Evolutionary conservation across 2,113 vertebrate genomes (phyloP).

Genomic region (Salvelinus alpinus): DNA sequence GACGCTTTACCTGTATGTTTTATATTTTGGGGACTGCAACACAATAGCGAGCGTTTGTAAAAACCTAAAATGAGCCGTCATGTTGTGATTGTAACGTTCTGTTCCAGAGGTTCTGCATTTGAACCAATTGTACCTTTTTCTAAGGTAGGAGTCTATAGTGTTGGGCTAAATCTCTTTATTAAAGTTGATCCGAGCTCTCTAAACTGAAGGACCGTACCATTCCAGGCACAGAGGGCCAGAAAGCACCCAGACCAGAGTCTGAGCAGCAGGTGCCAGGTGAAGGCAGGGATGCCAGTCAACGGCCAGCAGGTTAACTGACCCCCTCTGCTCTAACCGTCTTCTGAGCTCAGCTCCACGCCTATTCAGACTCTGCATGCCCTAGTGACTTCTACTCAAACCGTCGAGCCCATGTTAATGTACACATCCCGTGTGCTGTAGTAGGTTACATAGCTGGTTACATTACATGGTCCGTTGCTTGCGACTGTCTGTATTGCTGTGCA

Average conservation of each 20-base stretch:
- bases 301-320: constrained; percentile 73
- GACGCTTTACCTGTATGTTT: not conserved
- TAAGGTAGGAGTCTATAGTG: constrained; percentile 3
- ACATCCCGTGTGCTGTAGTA: not conserved
- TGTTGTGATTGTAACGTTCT: constrained; percentile 11
- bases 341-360: constrained; percentile 4
- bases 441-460: not conserved
- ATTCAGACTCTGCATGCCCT: constrained; percentile 44
- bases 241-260: constrained; percentile 78
- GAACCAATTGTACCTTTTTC: constrained; percentile 9
- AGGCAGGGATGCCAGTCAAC: constrained; percentile 73
- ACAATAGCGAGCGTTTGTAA: too few relatives aligned
- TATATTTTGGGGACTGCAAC: too few relatives aligned
- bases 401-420: constrained; percentile 8
- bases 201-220: constrained; percentile 36
- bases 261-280: constrained; percentile 83
- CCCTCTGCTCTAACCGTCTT: constrained; percentile 5
- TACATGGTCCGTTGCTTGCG: too few relatives aligned
- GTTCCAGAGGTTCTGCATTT: constrained; percentile 28
- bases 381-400: not conserved
- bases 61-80: not conserved
- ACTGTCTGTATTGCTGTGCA: too few relatives aligned
- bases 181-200: not conserved
- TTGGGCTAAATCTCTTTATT: not conserved
- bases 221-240: constrained; percentile 81